Conservation (phyloP, 1,140 invertebrate genomes). For the Procambarus virginalis region DNA sequence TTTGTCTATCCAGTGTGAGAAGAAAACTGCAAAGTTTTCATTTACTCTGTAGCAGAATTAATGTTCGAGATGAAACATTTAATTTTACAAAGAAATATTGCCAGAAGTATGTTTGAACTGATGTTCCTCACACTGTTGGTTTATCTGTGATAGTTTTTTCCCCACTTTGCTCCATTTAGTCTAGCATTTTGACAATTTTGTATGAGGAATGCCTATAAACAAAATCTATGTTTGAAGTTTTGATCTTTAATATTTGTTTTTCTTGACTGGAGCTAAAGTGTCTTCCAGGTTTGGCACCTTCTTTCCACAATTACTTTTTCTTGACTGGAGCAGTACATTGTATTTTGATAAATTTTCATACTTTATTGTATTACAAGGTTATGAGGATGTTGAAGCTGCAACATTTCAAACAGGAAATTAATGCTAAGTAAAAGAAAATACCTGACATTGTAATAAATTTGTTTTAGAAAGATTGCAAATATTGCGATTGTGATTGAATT, state of each 20-base stretch:
- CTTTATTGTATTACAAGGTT: slow-evolving; percentile 8
- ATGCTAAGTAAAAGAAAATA: not conserved
- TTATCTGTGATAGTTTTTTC: slow-evolving; percentile 31
- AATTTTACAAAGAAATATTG: no score
- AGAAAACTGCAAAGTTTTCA: not conserved
- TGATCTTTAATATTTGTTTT: not conserved
- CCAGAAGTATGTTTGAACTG: not conserved
- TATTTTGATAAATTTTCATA: not conserved
- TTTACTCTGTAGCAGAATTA: not conserved
- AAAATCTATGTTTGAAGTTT: slow-evolving; percentile 1
- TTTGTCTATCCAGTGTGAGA: not conserved
- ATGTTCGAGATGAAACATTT: not conserved
- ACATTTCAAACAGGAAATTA: not conserved
- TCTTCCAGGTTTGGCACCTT: no score
- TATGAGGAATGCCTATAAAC: slow-evolving; percentile 7
- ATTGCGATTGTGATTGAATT: no score
- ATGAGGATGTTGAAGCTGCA: not conserved
- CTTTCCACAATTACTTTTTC: not conserved
- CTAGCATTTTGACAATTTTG: slow-evolving; percentile 34
- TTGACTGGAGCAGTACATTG: not conserved
- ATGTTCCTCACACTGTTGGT: slow-evolving; percentile 31
- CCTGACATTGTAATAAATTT: not conserved
- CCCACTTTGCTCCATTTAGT: slow-evolving; percentile 1
- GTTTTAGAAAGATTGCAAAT: not conserved
- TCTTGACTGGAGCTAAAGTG: not conserved